Percentiles rank a stretch among this genome's conserved stretches.
Evolutionary conservation across 2,888 invertebrate species (phyloP).

Genomic region (Athripsodes cinereus): DNA sequence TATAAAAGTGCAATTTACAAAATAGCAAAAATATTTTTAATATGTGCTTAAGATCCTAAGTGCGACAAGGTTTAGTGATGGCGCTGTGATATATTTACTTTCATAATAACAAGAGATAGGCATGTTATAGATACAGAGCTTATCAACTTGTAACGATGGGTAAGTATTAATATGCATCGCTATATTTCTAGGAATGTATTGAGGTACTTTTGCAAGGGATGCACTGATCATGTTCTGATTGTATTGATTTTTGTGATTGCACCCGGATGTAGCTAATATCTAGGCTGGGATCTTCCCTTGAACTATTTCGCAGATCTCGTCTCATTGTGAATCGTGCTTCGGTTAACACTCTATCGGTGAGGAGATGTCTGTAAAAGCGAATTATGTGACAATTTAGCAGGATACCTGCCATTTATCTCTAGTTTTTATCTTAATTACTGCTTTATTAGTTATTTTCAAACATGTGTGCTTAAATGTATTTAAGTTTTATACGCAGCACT

Average conservation of each 20-base stretch:
- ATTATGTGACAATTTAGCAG: not conserved
- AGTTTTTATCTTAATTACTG: not conserved
- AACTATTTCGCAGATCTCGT: not conserved
- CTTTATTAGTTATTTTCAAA: not conserved
- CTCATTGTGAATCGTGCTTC: not conserved
- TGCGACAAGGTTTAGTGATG: too few species aligned
- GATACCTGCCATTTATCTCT: not conserved
- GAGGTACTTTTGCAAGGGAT: not conserved
- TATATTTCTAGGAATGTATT: not conserved
- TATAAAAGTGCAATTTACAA: too few species aligned
- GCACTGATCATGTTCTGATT: constrained; percentile 1
- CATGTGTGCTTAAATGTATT: not conserved
- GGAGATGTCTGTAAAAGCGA: not conserved
- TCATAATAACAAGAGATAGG: not conserved
- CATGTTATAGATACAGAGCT: not conserved
- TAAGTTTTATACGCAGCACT: too few species aligned
- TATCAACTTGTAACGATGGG: not conserved
- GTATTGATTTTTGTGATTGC: not conserved
- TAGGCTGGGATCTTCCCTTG: not conserved
- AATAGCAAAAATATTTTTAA: too few species aligned
- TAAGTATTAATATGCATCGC: not conserved
- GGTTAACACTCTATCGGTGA: not conserved
- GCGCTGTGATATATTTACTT: not conserved
- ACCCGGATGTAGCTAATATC: not conserved
- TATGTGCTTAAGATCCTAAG: too few species aligned